phyloP scores from a whole-genome alignment of 2,888 invertebrate genomes.

The Sialis fuliginosa region DNA sequence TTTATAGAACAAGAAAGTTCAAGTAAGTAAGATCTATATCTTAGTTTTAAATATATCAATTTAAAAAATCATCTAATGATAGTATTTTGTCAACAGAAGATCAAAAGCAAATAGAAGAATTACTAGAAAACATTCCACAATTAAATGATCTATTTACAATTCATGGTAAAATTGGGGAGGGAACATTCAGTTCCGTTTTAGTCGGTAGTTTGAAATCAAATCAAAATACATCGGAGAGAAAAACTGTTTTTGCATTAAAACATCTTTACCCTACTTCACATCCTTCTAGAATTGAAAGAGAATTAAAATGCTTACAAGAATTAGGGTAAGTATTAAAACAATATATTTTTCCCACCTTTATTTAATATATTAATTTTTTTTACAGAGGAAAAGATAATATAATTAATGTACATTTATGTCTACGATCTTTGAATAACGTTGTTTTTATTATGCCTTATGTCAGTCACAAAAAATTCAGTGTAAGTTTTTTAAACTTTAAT shows the following conservation, averaged over 20 bases:
- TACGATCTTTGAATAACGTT: conserved; percentile 59
- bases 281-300: conserved; percentile 63
- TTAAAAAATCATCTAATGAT: no score
- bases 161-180: conserved; percentile 59
- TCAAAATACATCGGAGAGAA: conserved; percentile 22
- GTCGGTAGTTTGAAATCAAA: conserved; percentile 46
- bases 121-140: conserved; percentile 36
- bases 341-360: no score
- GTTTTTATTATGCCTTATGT: conserved; percentile 83
- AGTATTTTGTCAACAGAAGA: no score
- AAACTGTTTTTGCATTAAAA: conserved; percentile 62
- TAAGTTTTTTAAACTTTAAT: conserved; percentile 25
- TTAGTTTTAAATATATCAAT: no score
- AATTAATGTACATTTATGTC: conserved; percentile 60
- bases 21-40: no score
- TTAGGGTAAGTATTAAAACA: conserved; percentile 39
- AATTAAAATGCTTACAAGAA: conserved; percentile 58
- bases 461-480: conserved; percentile 61
- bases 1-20: no score
- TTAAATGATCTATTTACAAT: conserved; percentile 44
- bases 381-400: conserved; percentile 64
- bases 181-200: conserved; percentile 77
- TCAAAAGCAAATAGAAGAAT: conserved; percentile 19
- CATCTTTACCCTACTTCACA: conserved; percentile 77
- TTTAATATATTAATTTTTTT: conserved; percentile 12